Evolutionary conservation across 2,113 vertebrate genomes (phyloP).

Genomic region (Larimichthys crocea): DNA sequence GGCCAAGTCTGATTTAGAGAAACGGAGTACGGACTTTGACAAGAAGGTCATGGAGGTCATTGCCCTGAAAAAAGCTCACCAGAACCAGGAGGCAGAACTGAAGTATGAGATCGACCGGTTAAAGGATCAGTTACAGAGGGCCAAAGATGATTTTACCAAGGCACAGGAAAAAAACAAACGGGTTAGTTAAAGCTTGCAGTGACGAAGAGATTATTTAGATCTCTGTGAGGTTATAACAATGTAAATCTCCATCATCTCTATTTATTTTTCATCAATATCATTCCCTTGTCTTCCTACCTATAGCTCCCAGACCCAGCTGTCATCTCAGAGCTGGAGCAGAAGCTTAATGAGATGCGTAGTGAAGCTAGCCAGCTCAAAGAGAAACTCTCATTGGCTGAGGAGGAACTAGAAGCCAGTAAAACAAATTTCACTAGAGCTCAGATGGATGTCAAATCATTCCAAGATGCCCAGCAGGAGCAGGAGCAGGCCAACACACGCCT

Average conservation of each 20-base stretch:
- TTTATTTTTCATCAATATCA: not conserved
- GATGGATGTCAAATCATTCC: constrained; percentile 47
- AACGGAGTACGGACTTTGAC: constrained; percentile 77
- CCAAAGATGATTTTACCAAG: constrained; percentile 83
- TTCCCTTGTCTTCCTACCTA: not conserved
- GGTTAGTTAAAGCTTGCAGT: constrained; percentile 56
- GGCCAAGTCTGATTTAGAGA: constrained; percentile 77
- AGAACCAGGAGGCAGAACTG: constrained; percentile 85
- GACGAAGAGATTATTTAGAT: not conserved
- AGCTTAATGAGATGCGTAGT: constrained; percentile 77
- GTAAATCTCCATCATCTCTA: not conserved
- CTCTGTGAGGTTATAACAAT: not conserved
- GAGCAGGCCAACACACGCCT: constrained; percentile 65
- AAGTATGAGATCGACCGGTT: constrained; percentile 83
- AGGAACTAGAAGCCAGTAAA: constrained; percentile 87
- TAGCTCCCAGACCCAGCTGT: constrained; percentile 86
- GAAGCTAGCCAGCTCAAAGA: constrained; percentile 85
- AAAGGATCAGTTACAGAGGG: constrained; percentile 83
- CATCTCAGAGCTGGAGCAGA: constrained; percentile 86
- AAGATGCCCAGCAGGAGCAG: constrained; percentile 65
- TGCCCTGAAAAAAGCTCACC: constrained; percentile 84
- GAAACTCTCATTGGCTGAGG: constrained; percentile 78
- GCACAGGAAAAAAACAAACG: constrained; percentile 82
- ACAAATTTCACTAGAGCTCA: constrained; percentile 74
- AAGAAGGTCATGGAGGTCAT: constrained; percentile 89